Conservation (phyloP, 2,797 vertebrate species). For the Melanotaenia nigrans region DNA sequence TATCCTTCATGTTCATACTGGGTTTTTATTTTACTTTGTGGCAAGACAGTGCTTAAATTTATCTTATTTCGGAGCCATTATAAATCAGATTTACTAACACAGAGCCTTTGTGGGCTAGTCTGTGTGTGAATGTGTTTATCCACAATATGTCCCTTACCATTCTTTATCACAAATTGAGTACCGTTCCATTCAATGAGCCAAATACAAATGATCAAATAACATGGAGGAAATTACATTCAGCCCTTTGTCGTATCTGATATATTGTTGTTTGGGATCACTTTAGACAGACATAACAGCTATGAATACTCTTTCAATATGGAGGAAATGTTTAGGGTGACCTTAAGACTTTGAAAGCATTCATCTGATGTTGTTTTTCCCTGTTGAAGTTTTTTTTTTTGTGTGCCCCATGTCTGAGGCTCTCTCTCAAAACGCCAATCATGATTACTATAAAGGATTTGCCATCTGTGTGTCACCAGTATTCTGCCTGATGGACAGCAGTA, state of each 20-base stretch:
- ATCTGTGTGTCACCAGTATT: slow-evolving; percentile 74
- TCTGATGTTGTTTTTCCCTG: slow-evolving; percentile 47
- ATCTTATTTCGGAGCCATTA: slow-evolving; percentile 52
- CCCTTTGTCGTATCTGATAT: slow-evolving; percentile 65
- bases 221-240: slow-evolving; percentile 70
- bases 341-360: slow-evolving; percentile 34
- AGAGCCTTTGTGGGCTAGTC: slow-evolving; percentile 33
- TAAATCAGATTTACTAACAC: slow-evolving; percentile 62
- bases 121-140: slow-evolving; percentile 23
- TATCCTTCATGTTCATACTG: neutral
- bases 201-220: slow-evolving; percentile 70
- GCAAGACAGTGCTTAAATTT: slow-evolving; percentile 53
- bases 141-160: slow-evolving; percentile 44
- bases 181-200: slow-evolving; percentile 60
- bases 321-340: slow-evolving; percentile 53
- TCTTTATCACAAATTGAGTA: slow-evolving; percentile 68
- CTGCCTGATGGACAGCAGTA: slow-evolving; percentile 73
- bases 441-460: slow-evolving; percentile 76
- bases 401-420: slow-evolving; percentile 51
- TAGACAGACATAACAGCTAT: slow-evolving; percentile 42
- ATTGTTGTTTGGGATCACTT: slow-evolving; percentile 67
- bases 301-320: slow-evolving; percentile 42
- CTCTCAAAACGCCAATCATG: slow-evolving; percentile 76
- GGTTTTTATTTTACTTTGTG: slow-evolving; percentile 21
- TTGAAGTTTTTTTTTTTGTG: slow-evolving; percentile 59